Evolutionary conservation across 2,113 vertebrate genomes (phyloP), one percentile per base, ranked within the genome.

Genomic region (Ciconia maguari): DNA sequence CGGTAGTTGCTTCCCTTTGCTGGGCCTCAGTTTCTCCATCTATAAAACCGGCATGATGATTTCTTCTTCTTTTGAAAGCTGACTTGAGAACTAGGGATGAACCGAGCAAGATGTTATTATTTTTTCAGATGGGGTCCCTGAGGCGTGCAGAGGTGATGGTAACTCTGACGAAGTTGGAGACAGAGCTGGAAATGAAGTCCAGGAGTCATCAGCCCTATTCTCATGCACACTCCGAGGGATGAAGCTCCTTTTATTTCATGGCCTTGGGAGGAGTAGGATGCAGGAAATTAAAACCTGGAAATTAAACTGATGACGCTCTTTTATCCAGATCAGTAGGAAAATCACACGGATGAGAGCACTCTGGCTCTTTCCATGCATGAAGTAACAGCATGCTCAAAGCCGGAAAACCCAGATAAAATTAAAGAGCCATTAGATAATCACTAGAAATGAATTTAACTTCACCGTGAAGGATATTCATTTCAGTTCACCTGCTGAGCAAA

Each of bases 181-280:
- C 7, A 25, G 22, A 89, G 34, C 18, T 93, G 71, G 71, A 92
- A 91, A 79, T 44, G 6, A 87, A 83, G 36, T 41, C 25, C 49
- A 66, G 30, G 24, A 79, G 27, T 27, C 66, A 30, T 1, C 2
- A 69, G 42, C 64, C 34, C 15, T 36, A 46, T 38, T 58, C 22
- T 25, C 9, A 20, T 26, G 6, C 1, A 8, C 0, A 4, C 12
- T 36, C 6, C 0, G 0, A 76, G 27, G 24, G 36, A 46, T 49
- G 20, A 49, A 77, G 14, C 15, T 70, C 13, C 52, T 85, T 90
- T 92, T n/a, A 84, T 58, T 85, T 74, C 36, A 41, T 25, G 58
- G 44, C 5, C 11, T 64, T 57, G 6, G 14, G 42, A 77, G 49
- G 7, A 54, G n/a, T 11, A 76, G 34, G 30, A 79, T 65, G 13